Evolutionary conservation across 2,797 vertebrate genomes (phyloP), one percentile per base, ranked within the genome.

Genomic region (Pangasius larnaudii): DNA sequence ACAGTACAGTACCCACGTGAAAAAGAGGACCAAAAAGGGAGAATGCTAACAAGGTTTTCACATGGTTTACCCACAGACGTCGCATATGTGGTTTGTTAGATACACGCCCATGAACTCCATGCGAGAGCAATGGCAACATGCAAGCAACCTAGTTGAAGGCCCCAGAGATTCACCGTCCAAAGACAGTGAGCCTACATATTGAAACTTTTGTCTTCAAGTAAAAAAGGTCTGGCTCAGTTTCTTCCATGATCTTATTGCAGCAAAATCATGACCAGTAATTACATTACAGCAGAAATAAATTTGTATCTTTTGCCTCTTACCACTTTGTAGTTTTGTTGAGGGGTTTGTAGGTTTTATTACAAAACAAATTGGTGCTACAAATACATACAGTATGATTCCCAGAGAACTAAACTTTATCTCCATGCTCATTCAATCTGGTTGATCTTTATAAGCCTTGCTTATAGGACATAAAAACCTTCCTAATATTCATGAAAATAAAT

Each of bases 221-320:
- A 85, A 69, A 46, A 61, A 74, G 78, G 72, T 89, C 89, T 87
- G 91, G 91, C 91, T 92, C 91, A 92, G 91, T 80, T 90, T 86
- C 53, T 88, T 72, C 16, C 19, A 79, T 86, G 71, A 84, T 77
- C 65, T 39, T 85, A 74, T 80, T 75, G 81, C 87, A 90, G 67
- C 24, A 88, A 79, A 80, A 33, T 67, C 30, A 78, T 85, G 85
- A 11, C 80, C 81, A 65, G 36, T 49, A 84, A 63, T 83, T 87
- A 78, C 80, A 65, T 87, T 88, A 88, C 51, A 89, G 89, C 63
- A 87, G 75, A 85, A 88, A 80, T 49, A 51, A 80, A 85, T 49
- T 27, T 39, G 69, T 39, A 33, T 74, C 56, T 82, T 87, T 86
- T 77, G 19, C 72, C 85, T 49, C 36, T 42, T 67, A 49, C 39